Evolutionary conservation across 2,888 invertebrate species (phyloP).

Genomic region (Calameuta filiformis): DNA sequence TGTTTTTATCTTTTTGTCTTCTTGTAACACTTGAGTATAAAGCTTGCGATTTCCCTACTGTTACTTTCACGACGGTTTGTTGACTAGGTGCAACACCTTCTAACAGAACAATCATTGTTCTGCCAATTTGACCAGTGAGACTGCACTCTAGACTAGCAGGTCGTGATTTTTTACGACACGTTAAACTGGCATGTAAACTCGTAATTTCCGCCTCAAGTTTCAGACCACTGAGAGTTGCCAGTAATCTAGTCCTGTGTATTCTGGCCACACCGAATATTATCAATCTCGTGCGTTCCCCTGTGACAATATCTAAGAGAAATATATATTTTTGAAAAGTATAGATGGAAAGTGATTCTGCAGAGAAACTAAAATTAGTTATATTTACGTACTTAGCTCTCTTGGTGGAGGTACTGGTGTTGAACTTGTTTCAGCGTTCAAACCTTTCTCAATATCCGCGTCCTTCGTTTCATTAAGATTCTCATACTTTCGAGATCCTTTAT

Average conservation of each 20-base stretch:
- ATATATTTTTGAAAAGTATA: not conserved
- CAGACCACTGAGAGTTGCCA: conserved; percentile 92
- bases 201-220: conserved; percentile 96
- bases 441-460: conserved; percentile 71
- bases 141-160: conserved; percentile 81
- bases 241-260: conserved; percentile 85
- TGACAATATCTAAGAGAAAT: conserved; percentile 63
- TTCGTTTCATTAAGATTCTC: conserved; percentile 71
- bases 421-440: conserved; percentile 64
- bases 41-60: conserved; percentile 91
- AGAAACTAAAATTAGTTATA: not conserved
- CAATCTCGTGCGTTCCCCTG: conserved; percentile 77
- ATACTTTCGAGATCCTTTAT: conserved; percentile 72
- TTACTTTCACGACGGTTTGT: conserved; percentile 94
- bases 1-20: conserved; percentile 81
- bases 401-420: conserved; percentile 64
- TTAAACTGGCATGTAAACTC: conserved; percentile 89
- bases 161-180: conserved; percentile 86
- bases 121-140: conserved; percentile 88
- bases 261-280: conserved; percentile 89
- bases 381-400: conserved; percentile 62
- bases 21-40: conserved; percentile 87
- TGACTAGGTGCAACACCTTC: conserved; percentile 92
- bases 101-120: conserved; percentile 90
- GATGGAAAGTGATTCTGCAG: not conserved